A percentile compares a stretch with the other conserved stretches of the same genome.
Evolutionary conservation across 2,888 invertebrate species (phyloP).

Genomic region (Erebia aethiops): DNA sequence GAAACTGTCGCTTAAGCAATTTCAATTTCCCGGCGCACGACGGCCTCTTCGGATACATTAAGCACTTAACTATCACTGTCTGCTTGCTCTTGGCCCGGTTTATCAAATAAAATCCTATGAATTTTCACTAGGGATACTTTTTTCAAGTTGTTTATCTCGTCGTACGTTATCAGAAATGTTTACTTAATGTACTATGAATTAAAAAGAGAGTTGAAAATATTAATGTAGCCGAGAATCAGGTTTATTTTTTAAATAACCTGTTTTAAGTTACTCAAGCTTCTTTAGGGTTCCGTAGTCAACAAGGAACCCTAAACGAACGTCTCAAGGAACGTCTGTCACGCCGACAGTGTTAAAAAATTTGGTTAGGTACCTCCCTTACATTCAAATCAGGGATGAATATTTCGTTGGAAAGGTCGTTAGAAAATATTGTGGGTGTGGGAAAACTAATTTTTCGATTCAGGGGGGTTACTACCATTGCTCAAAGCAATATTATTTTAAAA

Average conservation of each 20-base stretch:
- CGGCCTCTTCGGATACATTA: conserved; percentile 77
- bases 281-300: no score
- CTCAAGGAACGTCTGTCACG: no score
- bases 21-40: conserved; percentile 74
- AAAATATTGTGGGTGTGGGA: no score
- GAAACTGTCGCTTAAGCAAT: conserved; percentile 60
- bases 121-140: conserved; percentile 31
- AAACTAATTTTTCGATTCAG: no score
- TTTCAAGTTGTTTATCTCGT: conserved; percentile 38
- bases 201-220: background rate
- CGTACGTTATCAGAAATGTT: conserved; percentile 22
- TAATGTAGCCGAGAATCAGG: background rate
- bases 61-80: conserved; percentile 81
- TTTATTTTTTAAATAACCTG: background rate
- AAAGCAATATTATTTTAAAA: no score
- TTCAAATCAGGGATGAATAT: no score
- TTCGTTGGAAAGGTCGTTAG: no score
- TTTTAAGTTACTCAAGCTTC: no score
- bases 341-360: no score
- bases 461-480: no score
- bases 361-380: no score
- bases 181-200: background rate
- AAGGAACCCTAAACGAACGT: no score
- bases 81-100: conserved; percentile 70
- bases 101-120: conserved; percentile 60